Evolutionary conservation across 2,888 invertebrate species (phyloP).

Genomic region (Leptura quadrifasciata): DNA sequence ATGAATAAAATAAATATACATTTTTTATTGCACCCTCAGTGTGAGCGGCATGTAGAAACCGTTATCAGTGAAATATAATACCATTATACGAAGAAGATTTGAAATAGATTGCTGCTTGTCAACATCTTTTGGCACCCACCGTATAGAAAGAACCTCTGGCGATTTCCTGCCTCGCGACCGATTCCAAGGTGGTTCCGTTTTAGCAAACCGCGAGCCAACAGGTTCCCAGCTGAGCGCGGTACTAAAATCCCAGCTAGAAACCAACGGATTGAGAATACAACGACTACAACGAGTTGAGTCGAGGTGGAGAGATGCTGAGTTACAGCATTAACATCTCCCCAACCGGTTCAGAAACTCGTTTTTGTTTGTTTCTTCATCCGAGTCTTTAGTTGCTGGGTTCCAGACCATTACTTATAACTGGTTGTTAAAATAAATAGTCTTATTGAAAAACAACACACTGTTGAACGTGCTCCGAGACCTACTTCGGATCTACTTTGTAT

Average conservation of each 20-base stretch:
- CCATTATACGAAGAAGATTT: too few relatives aligned
- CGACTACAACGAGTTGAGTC: too few relatives aligned
- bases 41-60: too few relatives aligned
- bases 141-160: neutral
- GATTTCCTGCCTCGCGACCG: slow-evolving; percentile 5
- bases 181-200: slow-evolving; percentile 15
- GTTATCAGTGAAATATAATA: too few relatives aligned
- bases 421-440: slow-evolving; percentile 41
- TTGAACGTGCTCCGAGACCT: slow-evolving; percentile 33
- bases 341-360: slow-evolving; percentile 37
- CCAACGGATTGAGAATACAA: neutral
- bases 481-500: slow-evolving; percentile 22
- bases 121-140: neutral
- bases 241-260: slow-evolving; percentile 2
- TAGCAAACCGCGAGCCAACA: neutral
- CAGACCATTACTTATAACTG: slow-evolving; percentile 33
- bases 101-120: too few relatives aligned
- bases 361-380: slow-evolving; percentile 36
- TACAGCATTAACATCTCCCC: slow-evolving; percentile 25
- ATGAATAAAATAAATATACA: too few relatives aligned
- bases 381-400: slow-evolving; percentile 32
- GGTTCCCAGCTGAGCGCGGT: slow-evolving; percentile 7
- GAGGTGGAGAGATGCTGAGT: slow-evolving; percentile 31
- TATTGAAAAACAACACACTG: slow-evolving; percentile 38
- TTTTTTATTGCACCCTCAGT: too few relatives aligned